Evolutionary conservation across 2,888 invertebrate genomes (phyloP).

Genomic region (Ypsolopha scabrella): DNA sequence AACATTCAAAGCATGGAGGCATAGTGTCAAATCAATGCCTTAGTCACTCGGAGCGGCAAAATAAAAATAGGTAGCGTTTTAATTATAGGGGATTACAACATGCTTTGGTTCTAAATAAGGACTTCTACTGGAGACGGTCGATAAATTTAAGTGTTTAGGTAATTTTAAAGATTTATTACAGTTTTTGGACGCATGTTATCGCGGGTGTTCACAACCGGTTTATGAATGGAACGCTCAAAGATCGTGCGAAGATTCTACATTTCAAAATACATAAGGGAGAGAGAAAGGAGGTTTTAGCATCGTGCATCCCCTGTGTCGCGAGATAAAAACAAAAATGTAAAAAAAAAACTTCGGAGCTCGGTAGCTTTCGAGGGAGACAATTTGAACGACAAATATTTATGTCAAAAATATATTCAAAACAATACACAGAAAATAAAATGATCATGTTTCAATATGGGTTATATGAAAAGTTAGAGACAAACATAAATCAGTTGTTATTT

Average conservation of each 20-base stretch:
- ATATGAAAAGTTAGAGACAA: slow-evolving; percentile 39
- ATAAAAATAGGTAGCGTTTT: slow-evolving; percentile 19
- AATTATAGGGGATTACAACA: slow-evolving; percentile 39
- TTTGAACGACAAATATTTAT: slow-evolving; percentile 32
- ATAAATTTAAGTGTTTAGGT: slow-evolving; percentile 7
- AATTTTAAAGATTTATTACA: not conserved
- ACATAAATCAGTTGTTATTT: slow-evolving; percentile 8
- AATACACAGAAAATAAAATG: slow-evolving; percentile 29
- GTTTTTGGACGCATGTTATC: not conserved
- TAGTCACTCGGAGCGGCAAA: slow-evolving; percentile 32
- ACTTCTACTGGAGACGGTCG: slow-evolving; percentile 18
- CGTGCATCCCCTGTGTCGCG: slow-evolving; percentile 70
- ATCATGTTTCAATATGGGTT: slow-evolving; percentile 41
- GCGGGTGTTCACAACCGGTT: not conserved
- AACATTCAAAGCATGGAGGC: slow-evolving; percentile 59
- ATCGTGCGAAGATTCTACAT: slow-evolving; percentile 22
- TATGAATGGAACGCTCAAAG: slow-evolving; percentile 11
- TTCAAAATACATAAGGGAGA: slow-evolving; percentile 21
- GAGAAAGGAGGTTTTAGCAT: slow-evolving; percentile 61
- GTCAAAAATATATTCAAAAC: slow-evolving; percentile 24
- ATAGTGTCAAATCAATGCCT: slow-evolving; percentile 28
- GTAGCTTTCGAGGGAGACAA: slow-evolving; percentile 66
- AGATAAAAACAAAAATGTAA: slow-evolving; percentile 38
- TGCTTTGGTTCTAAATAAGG: slow-evolving; percentile 32
- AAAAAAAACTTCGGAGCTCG: slow-evolving; percentile 49